Percentiles rank a stretch among this genome's conserved stretches.
These are phyloP conservation scores for Pecten maximus DNA, from an alignment of 2,888 invertebrate genomes.

Conservation along the genomic window DNA sequence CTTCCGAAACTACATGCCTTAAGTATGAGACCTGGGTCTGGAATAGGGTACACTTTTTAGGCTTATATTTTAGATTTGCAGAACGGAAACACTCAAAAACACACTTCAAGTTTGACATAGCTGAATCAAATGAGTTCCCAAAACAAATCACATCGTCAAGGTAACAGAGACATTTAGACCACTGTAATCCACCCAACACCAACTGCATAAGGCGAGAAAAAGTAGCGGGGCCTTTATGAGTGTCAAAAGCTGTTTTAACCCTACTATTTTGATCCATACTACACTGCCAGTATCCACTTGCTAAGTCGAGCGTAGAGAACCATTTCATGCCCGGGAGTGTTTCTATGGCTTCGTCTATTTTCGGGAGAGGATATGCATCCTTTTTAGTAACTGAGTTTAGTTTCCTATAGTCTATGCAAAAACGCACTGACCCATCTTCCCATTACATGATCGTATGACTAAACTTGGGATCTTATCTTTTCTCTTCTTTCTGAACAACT, in stretches of 20 bases:
- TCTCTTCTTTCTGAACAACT: no score
- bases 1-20: not conserved
- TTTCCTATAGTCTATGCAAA: conserved; percentile 34
- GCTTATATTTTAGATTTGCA: conserved; percentile 37
- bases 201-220: conserved; percentile 39
- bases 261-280: conserved; percentile 33
- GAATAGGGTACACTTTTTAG: conserved; percentile 33
- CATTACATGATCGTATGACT: no score
- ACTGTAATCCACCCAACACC: conserved; percentile 18
- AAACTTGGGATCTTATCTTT: no score
- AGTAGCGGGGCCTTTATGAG: not conserved
- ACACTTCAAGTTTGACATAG: conserved; percentile 3
- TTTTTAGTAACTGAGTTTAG: conserved; percentile 18
- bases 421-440: conserved; percentile 22
- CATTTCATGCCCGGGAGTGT: conserved; percentile 35
- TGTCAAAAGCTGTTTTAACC: not conserved
- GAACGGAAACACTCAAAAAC: conserved; percentile 15
- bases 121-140: conserved; percentile 24
- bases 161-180: conserved; percentile 38
- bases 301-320: conserved; percentile 35
- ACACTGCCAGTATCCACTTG: conserved; percentile 41
- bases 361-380: conserved; percentile 34
- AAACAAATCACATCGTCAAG: conserved; percentile 35
- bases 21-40: conserved; percentile 10
- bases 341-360: conserved; percentile 12